Conservation (phyloP, 2,797 vertebrate species). For the Alfaro cultratus region DNA sequence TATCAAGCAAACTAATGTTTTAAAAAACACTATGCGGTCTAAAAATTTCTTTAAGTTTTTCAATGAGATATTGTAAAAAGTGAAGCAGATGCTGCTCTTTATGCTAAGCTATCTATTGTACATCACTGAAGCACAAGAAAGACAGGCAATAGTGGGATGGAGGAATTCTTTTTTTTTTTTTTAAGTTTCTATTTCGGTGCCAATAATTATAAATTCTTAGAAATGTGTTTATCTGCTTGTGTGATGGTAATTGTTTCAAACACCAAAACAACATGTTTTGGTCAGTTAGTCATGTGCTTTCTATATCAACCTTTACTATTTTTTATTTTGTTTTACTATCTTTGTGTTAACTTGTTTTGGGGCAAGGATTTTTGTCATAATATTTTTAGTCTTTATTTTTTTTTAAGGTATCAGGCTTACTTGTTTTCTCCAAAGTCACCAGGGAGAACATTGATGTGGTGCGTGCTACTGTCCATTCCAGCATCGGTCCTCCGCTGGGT, state of each 20-base stretch:
- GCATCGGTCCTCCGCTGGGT: conserved; percentile 63
- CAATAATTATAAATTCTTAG: background rate
- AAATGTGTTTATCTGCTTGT: background rate
- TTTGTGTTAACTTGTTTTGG: too few relatives aligned
- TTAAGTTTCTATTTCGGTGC: background rate
- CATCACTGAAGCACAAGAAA: background rate
- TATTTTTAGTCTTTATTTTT: background rate
- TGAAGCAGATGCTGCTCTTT: background rate
- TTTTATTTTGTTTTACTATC: background rate
- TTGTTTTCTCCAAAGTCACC: conserved; percentile 38
- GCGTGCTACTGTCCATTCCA: conserved; percentile 62
- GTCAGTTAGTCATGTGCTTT: background rate
- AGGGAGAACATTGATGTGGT: conserved; percentile 59
- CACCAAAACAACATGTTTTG: background rate
- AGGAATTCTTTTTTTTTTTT: background rate
- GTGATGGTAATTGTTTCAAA: background rate
- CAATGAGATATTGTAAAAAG: too few relatives aligned
- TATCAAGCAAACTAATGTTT: background rate
- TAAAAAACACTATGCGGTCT: background rate
- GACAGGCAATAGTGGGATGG: too few relatives aligned
- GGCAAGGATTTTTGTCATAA: too few relatives aligned
- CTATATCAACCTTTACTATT: background rate
- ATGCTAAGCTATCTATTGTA: background rate
- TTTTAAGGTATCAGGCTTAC: background rate
- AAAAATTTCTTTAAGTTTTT: too few relatives aligned